Base-by-base conservation (phyloP, 2,888 invertebrate genomes). In the Lasioglossum malachurum region DNA sequence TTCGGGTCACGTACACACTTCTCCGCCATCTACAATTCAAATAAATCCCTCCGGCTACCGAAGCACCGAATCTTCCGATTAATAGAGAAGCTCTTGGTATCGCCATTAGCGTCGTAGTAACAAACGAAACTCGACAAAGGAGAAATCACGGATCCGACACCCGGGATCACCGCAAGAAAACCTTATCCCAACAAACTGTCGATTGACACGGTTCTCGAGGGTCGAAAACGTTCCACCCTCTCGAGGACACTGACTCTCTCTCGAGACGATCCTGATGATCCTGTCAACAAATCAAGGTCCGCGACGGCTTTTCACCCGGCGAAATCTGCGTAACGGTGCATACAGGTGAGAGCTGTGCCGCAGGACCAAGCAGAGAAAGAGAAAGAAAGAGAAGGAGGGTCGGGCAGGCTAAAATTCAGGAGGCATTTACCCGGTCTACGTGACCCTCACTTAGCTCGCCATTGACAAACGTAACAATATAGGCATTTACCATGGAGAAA, bases 401-500 rank as follows among this genome's bases (percentile, higher is more conserved):
- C 90, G 87, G 87, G 87, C 88, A 89, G 88, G 92, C 87, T 87
- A 90, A 91, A 93, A 93, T 94, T 94, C 92, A 90, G 91, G 87
- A 90, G 92, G 93, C 90, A 93, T 94, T 60, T 94, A 94, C 94
- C 91, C 92, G 87, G 87, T 91, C 92, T 92, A 93, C 92, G 94
- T 92, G 94, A 95, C 94, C 95, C 95, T 95, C 94, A 93, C 94
- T 94, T 94, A 94, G 93, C 93, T 93, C 92, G 89, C 94, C 94
- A 95, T 95, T 95, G 95, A 95, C 94, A 94, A 95, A 94, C 93
- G 94, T 94, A 95, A 95, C 95, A 95, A 95, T 95, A 95, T 94
- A 94, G 94, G 94, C 94, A 95, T 95, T 95, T 95, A 95, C 94
- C 93, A 92, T 92, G 94, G 93, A 93, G 94, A 94, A 94, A 94